Conservation (phyloP, 2,888 invertebrate genomes). For the Actias luna region DNA sequence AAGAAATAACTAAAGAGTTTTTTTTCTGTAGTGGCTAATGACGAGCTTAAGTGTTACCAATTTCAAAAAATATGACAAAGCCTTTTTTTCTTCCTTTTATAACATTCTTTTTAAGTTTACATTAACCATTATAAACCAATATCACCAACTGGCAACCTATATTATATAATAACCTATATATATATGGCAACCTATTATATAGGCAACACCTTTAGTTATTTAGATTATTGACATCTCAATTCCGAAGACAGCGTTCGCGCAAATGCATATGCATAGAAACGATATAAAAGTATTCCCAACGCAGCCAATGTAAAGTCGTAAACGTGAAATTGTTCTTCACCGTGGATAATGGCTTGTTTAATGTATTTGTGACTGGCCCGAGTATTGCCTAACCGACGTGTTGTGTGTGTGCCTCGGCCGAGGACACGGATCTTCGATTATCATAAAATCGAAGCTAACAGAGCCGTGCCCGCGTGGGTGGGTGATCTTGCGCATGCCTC, state of each 20-base stretch:
- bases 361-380: slow-evolving; percentile 55
- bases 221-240: not conserved
- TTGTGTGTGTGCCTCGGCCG: slow-evolving; percentile 45
- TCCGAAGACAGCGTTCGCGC: slow-evolving; percentile 30
- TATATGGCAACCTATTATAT: no score
- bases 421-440: slow-evolving; percentile 80
- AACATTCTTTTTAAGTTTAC: no score
- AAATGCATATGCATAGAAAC: slow-evolving; percentile 65
- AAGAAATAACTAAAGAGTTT: no score
- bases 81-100: no score
- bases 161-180: no score
- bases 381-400: slow-evolving; percentile 56
- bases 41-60: no score
- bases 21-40: no score
- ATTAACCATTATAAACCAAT: no score
- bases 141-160: no score
- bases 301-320: slow-evolving; percentile 69
- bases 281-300: slow-evolving; percentile 70
- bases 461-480: slow-evolving; percentile 67
- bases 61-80: no score
- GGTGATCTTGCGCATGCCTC: slow-evolving; percentile 41
- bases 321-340: slow-evolving; percentile 70
- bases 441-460: slow-evolving; percentile 73
- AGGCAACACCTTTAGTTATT: not conserved
- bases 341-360: slow-evolving; percentile 65